These are phyloP conservation scores for Azemiops feae DNA, from an alignment of 2,113 vertebrate genomes.

Conservation along the genomic window DNA sequence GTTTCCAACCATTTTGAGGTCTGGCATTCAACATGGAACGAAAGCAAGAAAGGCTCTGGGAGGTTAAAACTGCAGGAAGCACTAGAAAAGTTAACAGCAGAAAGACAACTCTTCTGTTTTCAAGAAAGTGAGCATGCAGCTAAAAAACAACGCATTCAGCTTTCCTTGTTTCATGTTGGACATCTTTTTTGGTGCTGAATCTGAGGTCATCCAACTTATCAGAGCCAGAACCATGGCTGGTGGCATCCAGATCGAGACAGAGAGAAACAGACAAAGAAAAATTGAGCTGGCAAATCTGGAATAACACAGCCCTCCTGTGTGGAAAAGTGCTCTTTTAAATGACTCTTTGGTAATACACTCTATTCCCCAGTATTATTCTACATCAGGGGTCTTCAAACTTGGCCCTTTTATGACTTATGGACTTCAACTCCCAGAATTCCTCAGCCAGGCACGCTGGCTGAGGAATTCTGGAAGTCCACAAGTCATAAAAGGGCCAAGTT, in stretches of 20 bases:
- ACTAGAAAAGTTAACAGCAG: background rate
- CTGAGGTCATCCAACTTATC: conserved; percentile 53
- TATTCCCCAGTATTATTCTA: background rate
- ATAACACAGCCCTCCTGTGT: rapidly evolving
- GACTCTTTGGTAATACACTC: background rate
- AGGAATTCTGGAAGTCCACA: no score
- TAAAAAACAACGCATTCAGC: conserved; percentile 43
- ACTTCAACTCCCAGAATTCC: no score
- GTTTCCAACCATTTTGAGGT: background rate
- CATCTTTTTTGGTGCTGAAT: conserved; percentile 36
- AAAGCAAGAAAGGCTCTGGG: background rate
- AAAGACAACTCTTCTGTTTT: conserved; percentile 25
- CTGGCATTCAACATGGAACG: background rate
- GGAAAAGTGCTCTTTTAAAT: background rate
- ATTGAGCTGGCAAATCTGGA: conserved; percentile 49
- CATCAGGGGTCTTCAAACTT: no score
- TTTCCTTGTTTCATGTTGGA: conserved; percentile 29
- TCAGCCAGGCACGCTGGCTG: no score
- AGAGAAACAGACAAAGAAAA: conserved; percentile 55
- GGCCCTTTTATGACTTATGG: no score
- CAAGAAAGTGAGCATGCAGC: conserved; percentile 58
- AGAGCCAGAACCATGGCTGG: conserved; percentile 27
- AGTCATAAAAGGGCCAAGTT: no score
- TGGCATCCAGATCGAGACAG: conserved; percentile 37
- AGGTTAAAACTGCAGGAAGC: rapidly evolving